Base-by-base conservation (phyloP, 2,113 vertebrate species). In the Cynocephalus volans region DNA sequence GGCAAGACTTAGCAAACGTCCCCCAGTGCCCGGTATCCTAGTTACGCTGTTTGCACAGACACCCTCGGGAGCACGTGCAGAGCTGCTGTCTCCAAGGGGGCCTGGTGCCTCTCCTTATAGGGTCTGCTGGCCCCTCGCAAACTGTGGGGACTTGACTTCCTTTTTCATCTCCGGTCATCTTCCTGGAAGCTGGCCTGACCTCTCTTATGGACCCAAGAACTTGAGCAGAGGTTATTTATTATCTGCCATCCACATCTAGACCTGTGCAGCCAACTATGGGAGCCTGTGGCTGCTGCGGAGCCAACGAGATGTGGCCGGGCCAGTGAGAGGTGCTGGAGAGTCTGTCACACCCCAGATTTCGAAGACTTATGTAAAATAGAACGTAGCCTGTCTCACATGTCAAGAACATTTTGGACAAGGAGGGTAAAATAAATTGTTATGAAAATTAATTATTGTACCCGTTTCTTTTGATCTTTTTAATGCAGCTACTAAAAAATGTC, bases 1-100 rank as follows among this genome's bases (percentile, higher is more conserved):
- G 96, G 97, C 89, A 91, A 75, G 70, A 95, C 62, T 69, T 14
- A 96, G 88, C 84, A 26, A 58, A 36, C 6, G 1, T 56, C 54
- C 60, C 60, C 64, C 48, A 2, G 90, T 3, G 83, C 48, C 50
- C 64, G 26, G 85, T 56, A 23, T 69, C 12, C 28, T 58, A 8
- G 56, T 62, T 81, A 10, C 9, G 4, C 64, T 75, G 1, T 77
- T 79, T 56, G 28, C 87, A 54, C 64, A 5, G 52, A 45, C 64
- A 5, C 85, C 67, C 85, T n/a, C 2, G 41, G 75, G 79, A 65
- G 48, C 18, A 1, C 0, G 9, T 0, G 48, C 56, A 48, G 14
- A 41, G 10, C 33, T 6, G 15, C 33, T 33, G 69, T 15, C 15
- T 24, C 69, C 28, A 24, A 13, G 0, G 17, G 65, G 1, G 1